Percentiles rank a stretch among this genome's conserved stretches.
Evolutionary conservation across 2,888 invertebrate species (phyloP).

Genomic region (Tipula unca): DNA sequence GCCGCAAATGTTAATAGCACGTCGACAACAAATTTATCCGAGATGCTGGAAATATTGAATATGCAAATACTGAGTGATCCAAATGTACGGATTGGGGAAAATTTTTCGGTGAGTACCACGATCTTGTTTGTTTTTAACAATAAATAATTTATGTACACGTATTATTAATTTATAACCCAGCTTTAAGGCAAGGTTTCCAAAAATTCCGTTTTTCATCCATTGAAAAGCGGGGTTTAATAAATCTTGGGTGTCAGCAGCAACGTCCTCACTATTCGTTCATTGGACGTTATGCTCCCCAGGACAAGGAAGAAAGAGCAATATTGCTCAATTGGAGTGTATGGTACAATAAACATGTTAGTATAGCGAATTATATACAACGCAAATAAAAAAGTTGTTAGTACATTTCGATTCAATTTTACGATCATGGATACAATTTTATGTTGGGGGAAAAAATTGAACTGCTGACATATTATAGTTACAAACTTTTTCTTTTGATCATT

Average conservation of each 20-base stretch:
- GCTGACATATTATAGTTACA: too few species aligned
- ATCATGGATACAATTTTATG: too few species aligned
- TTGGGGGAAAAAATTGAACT: too few species aligned
- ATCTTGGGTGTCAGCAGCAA: slow-evolving; percentile 70
- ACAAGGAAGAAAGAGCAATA: slow-evolving; percentile 55
- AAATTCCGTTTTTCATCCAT: slow-evolving; percentile 64
- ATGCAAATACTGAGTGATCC: slow-evolving; percentile 18
- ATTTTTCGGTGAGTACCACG: not conserved
- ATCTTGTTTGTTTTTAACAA: not conserved
- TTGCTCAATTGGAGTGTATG: not conserved
- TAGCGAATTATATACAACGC: not conserved
- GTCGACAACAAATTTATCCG: not conserved
- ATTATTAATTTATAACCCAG: slow-evolving; percentile 29
- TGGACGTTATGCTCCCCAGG: slow-evolving; percentile 80
- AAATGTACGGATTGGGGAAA: not conserved
- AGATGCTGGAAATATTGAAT: slow-evolving; percentile 18
- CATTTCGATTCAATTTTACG: not conserved
- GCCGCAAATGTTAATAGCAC: slow-evolving; percentile 17
- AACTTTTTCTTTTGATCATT: too few species aligned
- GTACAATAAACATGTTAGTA: not conserved
- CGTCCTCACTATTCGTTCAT: slow-evolving; percentile 80
- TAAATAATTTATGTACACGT: not conserved
- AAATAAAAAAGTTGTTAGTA: not conserved
- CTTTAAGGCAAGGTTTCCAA: slow-evolving; percentile 63
- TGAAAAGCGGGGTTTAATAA: slow-evolving; percentile 32